phyloP scores from a whole-genome alignment of 1,140 invertebrate species.

The Ridgeia piscesae region DNA sequence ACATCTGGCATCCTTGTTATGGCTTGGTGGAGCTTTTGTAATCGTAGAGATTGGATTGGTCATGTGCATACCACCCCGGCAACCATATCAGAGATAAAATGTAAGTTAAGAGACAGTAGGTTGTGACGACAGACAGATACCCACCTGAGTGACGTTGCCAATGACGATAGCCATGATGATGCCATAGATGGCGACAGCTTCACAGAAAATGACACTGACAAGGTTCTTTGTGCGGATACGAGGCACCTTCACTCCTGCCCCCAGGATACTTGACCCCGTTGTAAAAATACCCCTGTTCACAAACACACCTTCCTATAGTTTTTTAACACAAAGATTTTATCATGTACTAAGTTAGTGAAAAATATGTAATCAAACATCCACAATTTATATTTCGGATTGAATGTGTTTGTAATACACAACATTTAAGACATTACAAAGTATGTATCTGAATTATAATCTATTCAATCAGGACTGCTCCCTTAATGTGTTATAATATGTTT shows the following conservation, averaged over 20 bases:
- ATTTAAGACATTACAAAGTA: no score
- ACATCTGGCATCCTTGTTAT: no score
- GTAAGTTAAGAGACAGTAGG: no score
- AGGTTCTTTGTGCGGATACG: conserved; percentile 99
- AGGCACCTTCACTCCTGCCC: conserved; percentile 96
- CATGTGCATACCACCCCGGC: no score
- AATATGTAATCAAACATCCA: background rate
- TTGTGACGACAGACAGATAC: background rate
- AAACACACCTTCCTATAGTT: background rate
- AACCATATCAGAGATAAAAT: no score
- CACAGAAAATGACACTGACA: conserved; percentile 98
- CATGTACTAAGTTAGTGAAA: background rate
- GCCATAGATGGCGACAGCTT: conserved; percentile 98
- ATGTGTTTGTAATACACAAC: no score
- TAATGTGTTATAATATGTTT: background rate
- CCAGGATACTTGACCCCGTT: conserved; percentile 93
- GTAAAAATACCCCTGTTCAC: conserved; percentile 84
- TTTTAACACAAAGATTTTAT: no score
- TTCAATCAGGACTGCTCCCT: no score
- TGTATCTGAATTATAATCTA: no score
- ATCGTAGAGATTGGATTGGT: no score
- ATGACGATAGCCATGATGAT: conserved; percentile 96
- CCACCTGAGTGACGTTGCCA: conserved; percentile 69
- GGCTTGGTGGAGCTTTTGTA: no score
- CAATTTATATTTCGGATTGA: no score